Base-by-base conservation (phyloP, 2,113 vertebrate genomes). In the Mystacornis crossleyi region DNA sequence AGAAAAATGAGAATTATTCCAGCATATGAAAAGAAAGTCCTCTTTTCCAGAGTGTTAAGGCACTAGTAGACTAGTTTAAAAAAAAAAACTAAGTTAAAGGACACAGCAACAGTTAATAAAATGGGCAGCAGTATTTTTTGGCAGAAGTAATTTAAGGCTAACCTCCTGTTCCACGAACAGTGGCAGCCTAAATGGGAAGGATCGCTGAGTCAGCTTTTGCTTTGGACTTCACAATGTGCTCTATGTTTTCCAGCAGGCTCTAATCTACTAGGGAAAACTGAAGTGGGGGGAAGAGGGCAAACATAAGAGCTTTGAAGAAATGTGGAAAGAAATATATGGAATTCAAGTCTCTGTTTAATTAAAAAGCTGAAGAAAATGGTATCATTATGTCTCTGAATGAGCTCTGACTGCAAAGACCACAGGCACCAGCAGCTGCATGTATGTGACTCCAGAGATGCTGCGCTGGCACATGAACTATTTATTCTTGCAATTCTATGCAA, bases 241-340 rank as follows among this genome's bases (percentile, higher is more conserved):
- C 95, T 92, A 4, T 94, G 88, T 97, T 96, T 94, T 93, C 90
- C 82, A 96, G 67, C 64, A 67, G 62, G 50, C 87, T 88, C 72
- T 48, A 87, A 87, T 69, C 89, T 87, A 67, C 65, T 3, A 57
- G 48, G 23, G 54, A 69, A 90, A 80, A 90, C 26, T 70, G 40
- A 50, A 86, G 34, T 20, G 19, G 51, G 31, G 50, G 34, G 10
- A 55, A 73, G 29, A 48, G 24, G 51, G 84, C 9, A 31, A 90
- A 80, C 24, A 20, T 33, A 58, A 81, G 47, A 86, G 54, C 69
- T 89, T 71, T 89, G 80, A 90, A 88, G 38, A 87, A 79, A 77
- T 1, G 9, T 19, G 34, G 72, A 61, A 69, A 84, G 14, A 93
- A 95, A 70, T 42, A 85, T 2, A 73, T 3, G 14, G 65, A 88